Conservation (phyloP, 2,888 invertebrate genomes). For the Teleogryllus oceanicus region DNA sequence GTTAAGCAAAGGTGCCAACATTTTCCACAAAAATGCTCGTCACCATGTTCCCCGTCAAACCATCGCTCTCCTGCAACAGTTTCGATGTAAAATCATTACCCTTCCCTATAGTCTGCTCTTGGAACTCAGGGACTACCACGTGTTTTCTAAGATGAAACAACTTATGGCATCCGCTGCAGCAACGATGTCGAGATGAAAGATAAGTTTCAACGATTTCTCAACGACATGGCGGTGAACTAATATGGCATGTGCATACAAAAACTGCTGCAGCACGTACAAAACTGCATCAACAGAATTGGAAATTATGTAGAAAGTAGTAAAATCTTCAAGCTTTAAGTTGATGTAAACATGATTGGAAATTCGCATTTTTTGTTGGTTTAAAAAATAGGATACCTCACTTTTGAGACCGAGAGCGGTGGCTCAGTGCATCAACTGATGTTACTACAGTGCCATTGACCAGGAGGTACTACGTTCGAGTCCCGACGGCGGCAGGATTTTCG, state of each 20-base stretch:
- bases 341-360: neutral
- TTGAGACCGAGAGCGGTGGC: no score
- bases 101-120: neutral
- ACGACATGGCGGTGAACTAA: neutral
- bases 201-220: neutral
- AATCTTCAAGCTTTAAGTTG: neutral
- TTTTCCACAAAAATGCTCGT: no score
- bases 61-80: neutral
- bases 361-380: neutral
- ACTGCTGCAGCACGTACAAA: no score
- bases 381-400: no score
- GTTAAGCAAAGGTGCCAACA: no score
- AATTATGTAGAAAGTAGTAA: neutral
- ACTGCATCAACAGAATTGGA: neutral
- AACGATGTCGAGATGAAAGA: neutral
- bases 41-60: no score
- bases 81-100: neutral
- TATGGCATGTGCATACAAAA: no score
- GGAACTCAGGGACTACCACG: neutral
- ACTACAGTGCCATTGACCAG: no score
- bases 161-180: neutral
- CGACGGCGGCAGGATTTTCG: no score
- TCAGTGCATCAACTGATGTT: no score
- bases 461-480: no score
- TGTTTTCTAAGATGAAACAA: neutral